phyloP scores from a whole-genome alignment of 2,113 vertebrate genomes.

The Eublepharis macularius region DNA sequence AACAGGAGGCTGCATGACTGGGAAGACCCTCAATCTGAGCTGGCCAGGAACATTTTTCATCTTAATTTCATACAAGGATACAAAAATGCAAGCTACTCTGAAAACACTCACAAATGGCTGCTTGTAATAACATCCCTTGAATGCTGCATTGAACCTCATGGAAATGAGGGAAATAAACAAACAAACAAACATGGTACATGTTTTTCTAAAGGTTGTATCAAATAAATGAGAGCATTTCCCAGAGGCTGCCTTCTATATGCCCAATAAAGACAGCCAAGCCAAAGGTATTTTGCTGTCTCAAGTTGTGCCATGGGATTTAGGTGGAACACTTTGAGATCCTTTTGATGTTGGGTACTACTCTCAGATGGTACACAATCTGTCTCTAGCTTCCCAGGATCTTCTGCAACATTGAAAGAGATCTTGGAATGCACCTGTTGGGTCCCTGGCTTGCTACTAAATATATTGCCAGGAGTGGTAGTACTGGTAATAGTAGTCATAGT shows the following conservation, averaged over 20 bases:
- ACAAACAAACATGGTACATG: too few relatives aligned
- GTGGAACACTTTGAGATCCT: neutral
- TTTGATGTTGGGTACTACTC: neutral
- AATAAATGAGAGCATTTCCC: too few relatives aligned
- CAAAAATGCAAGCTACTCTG: neutral
- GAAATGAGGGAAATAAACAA: too few relatives aligned
- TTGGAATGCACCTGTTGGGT: neutral
- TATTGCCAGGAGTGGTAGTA: too few relatives aligned
- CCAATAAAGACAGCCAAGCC: too few relatives aligned
- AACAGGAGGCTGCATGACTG: neutral
- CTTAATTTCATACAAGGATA: neutral
- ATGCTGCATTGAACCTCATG: too few relatives aligned
- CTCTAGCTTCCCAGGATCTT: neutral
- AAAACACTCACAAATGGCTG: neutral
- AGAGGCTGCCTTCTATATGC: too few relatives aligned
- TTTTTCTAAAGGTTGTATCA: neutral
- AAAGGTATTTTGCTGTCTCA: neutral
- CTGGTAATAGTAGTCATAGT: too few relatives aligned
- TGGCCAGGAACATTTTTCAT: neutral
- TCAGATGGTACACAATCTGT: neutral
- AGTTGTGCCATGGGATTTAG: neutral
- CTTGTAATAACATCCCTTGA: neutral
- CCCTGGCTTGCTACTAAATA: neutral
- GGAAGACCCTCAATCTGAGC: neutral
- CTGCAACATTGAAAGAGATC: neutral